Evolutionary conservation across 2,113 vertebrate species (phyloP).

Genomic region (Prochilodus magdalenae): DNA sequence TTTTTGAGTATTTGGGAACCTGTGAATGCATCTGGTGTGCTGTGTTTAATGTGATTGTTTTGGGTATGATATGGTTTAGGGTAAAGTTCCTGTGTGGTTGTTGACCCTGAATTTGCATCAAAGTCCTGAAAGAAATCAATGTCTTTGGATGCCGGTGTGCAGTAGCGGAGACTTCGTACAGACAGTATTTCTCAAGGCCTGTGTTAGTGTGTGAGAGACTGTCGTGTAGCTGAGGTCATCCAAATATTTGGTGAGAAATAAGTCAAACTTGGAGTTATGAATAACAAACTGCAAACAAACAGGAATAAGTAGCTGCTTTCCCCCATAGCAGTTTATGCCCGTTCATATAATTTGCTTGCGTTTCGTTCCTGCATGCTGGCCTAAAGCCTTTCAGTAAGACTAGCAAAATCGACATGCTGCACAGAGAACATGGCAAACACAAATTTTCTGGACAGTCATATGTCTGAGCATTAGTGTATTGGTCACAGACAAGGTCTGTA

Average conservation of each 20-base stretch:
- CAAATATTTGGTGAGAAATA: not conserved
- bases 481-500: not conserved
- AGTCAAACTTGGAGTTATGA: not conserved
- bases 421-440: not conserved
- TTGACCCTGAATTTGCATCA: not conserved
- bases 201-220: not conserved
- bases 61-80: not conserved
- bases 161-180: not conserved
- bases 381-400: not conserved
- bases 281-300: constrained; percentile 1
- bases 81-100: not conserved
- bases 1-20: too few species aligned
- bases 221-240: not conserved
- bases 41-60: not conserved
- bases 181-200: constrained; percentile 2
- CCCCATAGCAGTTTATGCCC: not conserved
- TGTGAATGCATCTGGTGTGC: too few species aligned
- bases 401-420: not conserved
- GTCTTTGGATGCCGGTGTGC: not conserved
- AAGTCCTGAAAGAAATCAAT: not conserved
- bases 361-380: not conserved
- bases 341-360: not conserved
- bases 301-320: not conserved
- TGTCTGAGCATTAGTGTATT: not conserved
- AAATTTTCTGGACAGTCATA: not conserved